Evolutionary conservation across 2,113 vertebrate species (phyloP).

Genomic region (Clarias magur): DNA sequence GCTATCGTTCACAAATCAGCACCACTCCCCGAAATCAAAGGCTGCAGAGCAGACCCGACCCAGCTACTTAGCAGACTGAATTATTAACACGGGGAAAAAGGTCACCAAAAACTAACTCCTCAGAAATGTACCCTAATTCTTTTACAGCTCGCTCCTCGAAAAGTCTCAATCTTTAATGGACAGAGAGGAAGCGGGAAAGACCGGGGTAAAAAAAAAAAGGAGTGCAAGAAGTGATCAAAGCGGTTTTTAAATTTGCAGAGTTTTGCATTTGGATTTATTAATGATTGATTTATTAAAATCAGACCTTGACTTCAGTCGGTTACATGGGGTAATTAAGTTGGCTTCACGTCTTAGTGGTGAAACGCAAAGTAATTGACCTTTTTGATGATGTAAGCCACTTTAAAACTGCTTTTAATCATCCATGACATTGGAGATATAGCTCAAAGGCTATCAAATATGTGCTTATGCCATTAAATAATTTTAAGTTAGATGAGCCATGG

Average conservation of each 20-base stretch:
- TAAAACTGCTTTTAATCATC: slow-evolving; percentile 48
- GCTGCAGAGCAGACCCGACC: slow-evolving; percentile 64
- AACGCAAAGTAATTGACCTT: slow-evolving; percentile 62
- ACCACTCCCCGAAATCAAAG: slow-evolving; percentile 75
- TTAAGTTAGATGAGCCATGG: slow-evolving; percentile 36
- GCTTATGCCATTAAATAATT: slow-evolving; percentile 44
- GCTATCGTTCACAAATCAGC: slow-evolving; percentile 74
- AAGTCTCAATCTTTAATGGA: slow-evolving; percentile 70
- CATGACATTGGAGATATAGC: slow-evolving; percentile 37
- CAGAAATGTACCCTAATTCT: slow-evolving; percentile 38
- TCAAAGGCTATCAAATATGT: slow-evolving; percentile 48
- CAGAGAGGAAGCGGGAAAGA: slow-evolving; percentile 50
- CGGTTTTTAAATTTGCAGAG: slow-evolving; percentile 62
- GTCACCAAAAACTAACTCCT: slow-evolving; percentile 59
- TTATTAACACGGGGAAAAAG: slow-evolving; percentile 70
- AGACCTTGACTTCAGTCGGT: slow-evolving; percentile 57
- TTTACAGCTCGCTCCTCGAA: slow-evolving; percentile 53
- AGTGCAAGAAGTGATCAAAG: slow-evolving; percentile 65
- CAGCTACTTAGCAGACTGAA: slow-evolving; percentile 73
- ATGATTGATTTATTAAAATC: slow-evolving; percentile 65
- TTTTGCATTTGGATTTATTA: slow-evolving; percentile 66
- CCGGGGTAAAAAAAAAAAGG: slow-evolving; percentile 9
- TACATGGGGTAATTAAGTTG: slow-evolving; percentile 62
- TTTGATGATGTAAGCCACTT: slow-evolving; percentile 52
- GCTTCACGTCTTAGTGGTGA: slow-evolving; percentile 68